Evolutionary conservation across 2,888 invertebrate species (phyloP), one percentile per base, ranked within the genome.

Genomic region (Brachypalpus laphriformis): DNA sequence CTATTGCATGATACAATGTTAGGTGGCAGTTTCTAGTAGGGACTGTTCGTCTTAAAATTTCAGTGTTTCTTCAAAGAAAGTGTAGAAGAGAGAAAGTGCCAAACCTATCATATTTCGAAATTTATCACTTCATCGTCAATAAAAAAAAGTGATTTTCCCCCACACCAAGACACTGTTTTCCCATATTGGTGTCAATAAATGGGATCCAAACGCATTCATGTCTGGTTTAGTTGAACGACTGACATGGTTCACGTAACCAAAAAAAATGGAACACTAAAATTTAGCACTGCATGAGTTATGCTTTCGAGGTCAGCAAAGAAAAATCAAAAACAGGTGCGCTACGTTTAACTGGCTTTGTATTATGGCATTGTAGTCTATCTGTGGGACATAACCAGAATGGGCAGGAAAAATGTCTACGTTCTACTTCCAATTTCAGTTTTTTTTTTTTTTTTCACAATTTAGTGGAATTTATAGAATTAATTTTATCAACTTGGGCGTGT

Each of bases 191-290:
- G 70, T 47, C 70, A 56, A 70, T 45, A 57, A 47, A 57, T 45
- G 40, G 47, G 14, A 16, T 14, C 54, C 31, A 45, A 70, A 70
- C 31, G 42, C 56, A 34, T 31, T 56, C 56, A 70, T 20, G 18
- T 37, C 25, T 14, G 34, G 31, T 56, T 45, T 22, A 45, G 45
- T 31, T 45, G 56, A 37, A 56, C 5, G 63, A 14, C 18, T 77
- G 76, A 77, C 76, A 77, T 51, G 51, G 68, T 77, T 77, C 76
- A 77, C 76, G 76, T 77, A 77, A 57, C 20, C 51, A 34, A 14
- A 68, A 31, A 72, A 61, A 34, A 68, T 68, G 61, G 68, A 68
- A 77, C 68, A 59, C 49, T 18, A 25, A 31, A 51, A 31, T 59
- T 68, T 51, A 16, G 47, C 68, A 68, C 59, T 34, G 56, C 63